These are phyloP conservation scores for Coregonus ussuriensis DNA, from an alignment of 2,797 vertebrate genomes.

Conservation along the genomic window DNA sequence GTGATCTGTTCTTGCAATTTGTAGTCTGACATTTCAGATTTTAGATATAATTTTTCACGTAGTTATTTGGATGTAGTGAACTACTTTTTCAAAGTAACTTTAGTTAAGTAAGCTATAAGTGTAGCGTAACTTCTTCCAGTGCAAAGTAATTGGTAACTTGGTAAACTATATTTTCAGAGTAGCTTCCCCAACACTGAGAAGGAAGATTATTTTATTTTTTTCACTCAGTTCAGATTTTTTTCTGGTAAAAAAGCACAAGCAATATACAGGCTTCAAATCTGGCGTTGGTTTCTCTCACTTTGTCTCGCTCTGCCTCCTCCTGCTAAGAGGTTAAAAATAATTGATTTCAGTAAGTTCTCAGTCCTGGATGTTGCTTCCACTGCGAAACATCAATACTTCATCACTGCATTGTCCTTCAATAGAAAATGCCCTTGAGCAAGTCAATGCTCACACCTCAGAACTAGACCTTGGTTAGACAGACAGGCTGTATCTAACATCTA, in stretches of 20 bases:
- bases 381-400: neutral
- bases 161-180: too few relatives aligned
- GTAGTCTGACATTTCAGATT: too few relatives aligned
- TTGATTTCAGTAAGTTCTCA: neutral
- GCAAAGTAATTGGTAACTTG: too few relatives aligned
- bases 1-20: too few relatives aligned
- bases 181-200: too few relatives aligned
- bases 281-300: neutral
- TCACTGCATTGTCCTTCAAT: slow-evolving; percentile 6
- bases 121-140: too few relatives aligned
- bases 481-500: neutral
- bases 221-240: slow-evolving; percentile 3
- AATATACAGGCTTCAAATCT: slow-evolving; percentile 16
- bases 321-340: slow-evolving; percentile 1
- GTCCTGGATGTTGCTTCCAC: neutral
- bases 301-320: neutral
- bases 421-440: slow-evolving; percentile 5
- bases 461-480: neutral
- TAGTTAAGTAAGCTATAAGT: too few relatives aligned
- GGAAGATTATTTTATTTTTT: too few relatives aligned
- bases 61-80: too few relatives aligned
- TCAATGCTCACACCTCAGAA: neutral
- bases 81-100: too few relatives aligned
- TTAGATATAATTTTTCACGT: too few relatives aligned
- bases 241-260: slow-evolving; percentile 27